Evolutionary conservation across 2,888 invertebrate genomes (phyloP).

Genomic region (Ornithoptera priamus): DNA sequence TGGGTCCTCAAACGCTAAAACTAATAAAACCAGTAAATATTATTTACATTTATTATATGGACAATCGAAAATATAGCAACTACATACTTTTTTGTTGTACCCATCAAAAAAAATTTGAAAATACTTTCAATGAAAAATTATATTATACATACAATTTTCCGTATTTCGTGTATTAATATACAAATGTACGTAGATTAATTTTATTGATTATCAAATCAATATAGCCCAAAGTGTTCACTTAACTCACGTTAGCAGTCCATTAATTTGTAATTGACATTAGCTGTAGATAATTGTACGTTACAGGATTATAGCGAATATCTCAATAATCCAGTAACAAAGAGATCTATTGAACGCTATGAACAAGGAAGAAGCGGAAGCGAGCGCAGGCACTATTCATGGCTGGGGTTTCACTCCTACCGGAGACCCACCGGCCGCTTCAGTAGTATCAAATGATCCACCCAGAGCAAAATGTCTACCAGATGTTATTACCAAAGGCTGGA

Average conservation of each 20-base stretch:
- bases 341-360: slow-evolving; percentile 45
- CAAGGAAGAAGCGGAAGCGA: slow-evolving; percentile 46
- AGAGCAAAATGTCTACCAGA: slow-evolving; percentile 50
- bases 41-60: no score
- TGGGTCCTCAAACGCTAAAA: no score
- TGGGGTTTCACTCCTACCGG: slow-evolving; percentile 73
- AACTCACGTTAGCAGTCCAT: slow-evolving; percentile 24
- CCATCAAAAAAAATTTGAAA: no score
- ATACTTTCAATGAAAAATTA: no score
- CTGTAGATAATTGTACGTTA: slow-evolving; percentile 47
- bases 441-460: slow-evolving; percentile 36
- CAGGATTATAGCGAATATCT: slow-evolving; percentile 43
- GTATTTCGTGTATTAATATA: no score
- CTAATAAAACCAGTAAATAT: no score
- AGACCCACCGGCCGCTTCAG: slow-evolving; percentile 53
- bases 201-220: slow-evolving; percentile 13
- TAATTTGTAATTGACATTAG: slow-evolving; percentile 21
- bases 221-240: slow-evolving; percentile 6
- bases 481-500: slow-evolving; percentile 85
- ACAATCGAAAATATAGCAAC: no score
- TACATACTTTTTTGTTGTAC: no score
- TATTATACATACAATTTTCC: no score
- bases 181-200: no score
- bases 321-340: slow-evolving; percentile 37
- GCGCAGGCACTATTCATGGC: slow-evolving; percentile 54